Evolutionary conservation across 1,140 invertebrate genomes (phyloP).

Genomic region (Drosophila burlai): DNA sequence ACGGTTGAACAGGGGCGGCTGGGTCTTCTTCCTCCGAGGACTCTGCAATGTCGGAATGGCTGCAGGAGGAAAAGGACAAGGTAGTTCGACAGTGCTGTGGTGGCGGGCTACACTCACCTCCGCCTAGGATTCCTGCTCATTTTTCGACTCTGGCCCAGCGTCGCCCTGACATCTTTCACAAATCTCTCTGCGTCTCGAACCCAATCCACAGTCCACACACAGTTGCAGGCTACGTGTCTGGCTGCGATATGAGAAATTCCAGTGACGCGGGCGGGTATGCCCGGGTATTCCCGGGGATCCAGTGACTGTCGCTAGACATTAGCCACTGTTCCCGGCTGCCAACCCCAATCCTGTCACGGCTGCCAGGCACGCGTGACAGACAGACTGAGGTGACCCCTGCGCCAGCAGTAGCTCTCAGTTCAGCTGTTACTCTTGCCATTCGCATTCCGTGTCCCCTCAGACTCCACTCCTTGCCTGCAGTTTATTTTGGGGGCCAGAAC

Average conservation of each 20-base stretch:
- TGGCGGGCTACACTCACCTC: slow-evolving; percentile 54
- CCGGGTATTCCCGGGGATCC: slow-evolving; percentile 12
- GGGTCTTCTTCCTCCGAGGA: slow-evolving; percentile 4
- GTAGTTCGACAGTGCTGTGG: not conserved
- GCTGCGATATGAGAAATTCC: slow-evolving; percentile 68
- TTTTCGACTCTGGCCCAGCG: slow-evolving; percentile 51
- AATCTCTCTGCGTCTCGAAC: slow-evolving; percentile 55
- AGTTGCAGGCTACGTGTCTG: slow-evolving; percentile 49
- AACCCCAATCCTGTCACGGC: slow-evolving; percentile 28
- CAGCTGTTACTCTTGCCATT: slow-evolving; percentile 20
- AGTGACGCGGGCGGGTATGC: slow-evolving; percentile 1
- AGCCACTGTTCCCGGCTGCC: slow-evolving; percentile 36
- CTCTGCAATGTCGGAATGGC: not conserved
- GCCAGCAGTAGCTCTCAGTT: not conserved
- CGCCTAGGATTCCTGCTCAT: slow-evolving; percentile 62
- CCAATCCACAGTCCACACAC: slow-evolving; percentile 19
- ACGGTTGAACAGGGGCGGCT: not conserved
- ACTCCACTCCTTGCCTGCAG: slow-evolving; percentile 32
- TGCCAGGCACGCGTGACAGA: slow-evolving; percentile 56
- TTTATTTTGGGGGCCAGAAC: slow-evolving; percentile 65
- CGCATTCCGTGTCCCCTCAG: not conserved
- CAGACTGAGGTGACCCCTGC: slow-evolving; percentile 19
- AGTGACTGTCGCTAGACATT: slow-evolving; percentile 52
- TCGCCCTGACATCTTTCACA: slow-evolving; percentile 74
- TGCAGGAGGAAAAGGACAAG: not conserved